Evolutionary conservation across 2,113 vertebrate species (phyloP).

Genomic region (Dipodomys spectabilis): DNA sequence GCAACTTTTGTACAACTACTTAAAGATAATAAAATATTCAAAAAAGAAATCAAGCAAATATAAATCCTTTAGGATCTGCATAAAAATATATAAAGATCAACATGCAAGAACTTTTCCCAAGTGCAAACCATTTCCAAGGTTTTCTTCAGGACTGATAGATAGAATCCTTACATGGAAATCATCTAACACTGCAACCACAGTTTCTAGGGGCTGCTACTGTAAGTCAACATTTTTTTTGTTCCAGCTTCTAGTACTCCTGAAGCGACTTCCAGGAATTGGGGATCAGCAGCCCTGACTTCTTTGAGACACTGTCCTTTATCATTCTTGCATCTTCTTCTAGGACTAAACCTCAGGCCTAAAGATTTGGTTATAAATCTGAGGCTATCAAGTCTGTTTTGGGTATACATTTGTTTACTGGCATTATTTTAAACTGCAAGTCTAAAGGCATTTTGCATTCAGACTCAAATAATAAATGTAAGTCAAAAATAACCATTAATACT

Average conservation of each 20-base stretch:
- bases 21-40: too few species aligned
- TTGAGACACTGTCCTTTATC: background rate
- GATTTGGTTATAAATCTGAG: too few species aligned
- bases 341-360: background rate
- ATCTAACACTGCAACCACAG: background rate
- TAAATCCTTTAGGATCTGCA: constrained; percentile 31
- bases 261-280: background rate
- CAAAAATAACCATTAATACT: constrained; percentile 12
- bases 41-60: background rate
- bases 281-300: background rate
- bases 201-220: background rate
- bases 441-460: background rate
- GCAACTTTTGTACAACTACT: too few species aligned
- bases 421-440: constrained; percentile 46
- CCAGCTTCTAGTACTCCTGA: background rate
- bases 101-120: background rate
- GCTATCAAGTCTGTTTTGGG: background rate
- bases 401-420: constrained; percentile 13
- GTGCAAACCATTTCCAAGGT: background rate
- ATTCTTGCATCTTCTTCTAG: background rate
- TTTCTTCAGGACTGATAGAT: background rate
- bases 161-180: background rate
- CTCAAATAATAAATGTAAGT: background rate
- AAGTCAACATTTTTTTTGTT: background rate
- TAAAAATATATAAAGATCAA: constrained; percentile 19